A percentile compares a stretch with the other conserved stretches of the same genome.
Conservation (phyloP, 2,113 vertebrate genomes). For the Oncorhynchus mykiss region DNA sequence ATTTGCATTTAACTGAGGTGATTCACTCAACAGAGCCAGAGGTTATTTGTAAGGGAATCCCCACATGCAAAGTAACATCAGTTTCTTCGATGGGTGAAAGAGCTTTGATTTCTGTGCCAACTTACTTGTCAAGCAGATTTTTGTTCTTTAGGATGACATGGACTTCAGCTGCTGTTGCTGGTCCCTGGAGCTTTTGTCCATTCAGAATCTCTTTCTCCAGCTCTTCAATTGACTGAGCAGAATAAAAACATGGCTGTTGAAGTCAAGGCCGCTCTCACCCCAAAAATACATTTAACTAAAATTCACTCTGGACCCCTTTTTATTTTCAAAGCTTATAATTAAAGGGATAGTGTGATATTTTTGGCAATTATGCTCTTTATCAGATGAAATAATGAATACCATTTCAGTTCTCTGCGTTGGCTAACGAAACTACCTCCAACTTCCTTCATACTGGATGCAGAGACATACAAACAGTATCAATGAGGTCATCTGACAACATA, state of each 20-base stretch:
- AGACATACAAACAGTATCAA: too few species aligned
- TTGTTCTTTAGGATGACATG: constrained; percentile 87
- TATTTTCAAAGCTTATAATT: too few species aligned
- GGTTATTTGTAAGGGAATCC: neutral
- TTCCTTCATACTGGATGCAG: too few species aligned
- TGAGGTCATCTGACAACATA: neutral
- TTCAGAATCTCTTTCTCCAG: constrained; percentile 96
- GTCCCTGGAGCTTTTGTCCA: constrained; percentile 97
- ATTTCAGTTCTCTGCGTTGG: too few species aligned
- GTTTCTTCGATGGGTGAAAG: too few species aligned
- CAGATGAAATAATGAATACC: too few species aligned
- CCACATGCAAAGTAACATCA: too few species aligned
- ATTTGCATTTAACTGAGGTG: too few species aligned
- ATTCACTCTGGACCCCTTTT: neutral
- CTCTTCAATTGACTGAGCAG: constrained; percentile 86
- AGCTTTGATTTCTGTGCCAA: constrained; percentile 50
- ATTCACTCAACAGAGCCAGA: neutral
- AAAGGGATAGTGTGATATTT: too few species aligned
- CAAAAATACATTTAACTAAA: neutral
- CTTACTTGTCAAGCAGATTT: constrained; percentile 82
- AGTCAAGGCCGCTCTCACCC: neutral
- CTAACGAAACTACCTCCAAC: too few species aligned
- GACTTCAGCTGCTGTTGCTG: constrained; percentile 89
- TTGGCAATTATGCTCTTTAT: too few species aligned
- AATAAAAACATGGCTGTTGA: neutral